phyloP scores from a whole-genome alignment of 2,797 vertebrate genomes.

The Megaceryle alcyon region DNA sequence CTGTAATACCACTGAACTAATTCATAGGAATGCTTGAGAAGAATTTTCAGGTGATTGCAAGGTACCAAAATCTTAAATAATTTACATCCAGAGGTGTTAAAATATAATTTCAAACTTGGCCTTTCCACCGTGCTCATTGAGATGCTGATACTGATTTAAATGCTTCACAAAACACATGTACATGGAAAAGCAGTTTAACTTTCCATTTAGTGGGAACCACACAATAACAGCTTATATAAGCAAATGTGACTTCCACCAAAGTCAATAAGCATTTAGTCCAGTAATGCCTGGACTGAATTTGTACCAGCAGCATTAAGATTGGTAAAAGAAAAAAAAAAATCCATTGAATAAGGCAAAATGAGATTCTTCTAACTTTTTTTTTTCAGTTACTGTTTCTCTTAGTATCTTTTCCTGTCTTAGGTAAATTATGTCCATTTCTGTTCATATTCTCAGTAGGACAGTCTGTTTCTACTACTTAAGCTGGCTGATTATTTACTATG shows the following conservation, averaged over 20 bases:
- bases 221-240: not conserved
- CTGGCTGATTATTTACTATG: not conserved
- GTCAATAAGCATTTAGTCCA: not conserved
- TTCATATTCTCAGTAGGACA: not conserved
- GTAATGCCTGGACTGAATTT: not conserved
- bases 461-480: not conserved
- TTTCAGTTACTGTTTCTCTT: not conserved
- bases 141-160: not conserved
- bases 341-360: not conserved
- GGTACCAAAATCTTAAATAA: not conserved
- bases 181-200: not conserved
- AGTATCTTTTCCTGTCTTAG: not conserved
- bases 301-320: not conserved
- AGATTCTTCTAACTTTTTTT: not conserved
- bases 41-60: not conserved
- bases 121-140: not conserved
- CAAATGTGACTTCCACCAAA: not conserved
- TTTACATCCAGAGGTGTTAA: conserved; percentile 2
- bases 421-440: not conserved
- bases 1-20: not conserved
- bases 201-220: not conserved
- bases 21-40: not conserved
- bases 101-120: not conserved
- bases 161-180: not conserved
- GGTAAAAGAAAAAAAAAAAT: not conserved